Evolutionary conservation across 1,140 invertebrate species (phyloP), one percentile per base, ranked within the genome.

Genomic region (Pseudomyrmex sp.): DNA sequence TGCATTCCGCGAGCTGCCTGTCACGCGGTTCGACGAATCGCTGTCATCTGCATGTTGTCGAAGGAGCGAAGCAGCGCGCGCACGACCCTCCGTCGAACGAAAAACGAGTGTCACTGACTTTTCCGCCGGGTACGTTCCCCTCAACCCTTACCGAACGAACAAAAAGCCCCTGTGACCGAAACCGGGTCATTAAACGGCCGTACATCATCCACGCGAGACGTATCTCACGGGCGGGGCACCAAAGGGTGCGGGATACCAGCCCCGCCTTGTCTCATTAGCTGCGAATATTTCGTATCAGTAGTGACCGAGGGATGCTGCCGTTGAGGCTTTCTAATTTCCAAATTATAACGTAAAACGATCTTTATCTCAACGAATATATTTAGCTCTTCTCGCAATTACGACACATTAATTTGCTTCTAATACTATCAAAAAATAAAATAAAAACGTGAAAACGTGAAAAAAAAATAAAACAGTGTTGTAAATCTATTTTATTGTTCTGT

Each of bases 151-250:
- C 35, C 52, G 23, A 20, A 44, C 48, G 4, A 4, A 15, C 88
- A 85, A 89, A 89, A 89, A 89, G 44, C 82, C 82, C 61, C 61
- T 10, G 52, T 26, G 68, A 70, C 65, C 9, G 58, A 82, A 88
- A 90, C 65, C 84, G 84, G 88, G 83, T 91, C 90, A 89, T 91
- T 91, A 91, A 91, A 91, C 68, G 84, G 86, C 88, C 86, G 89
- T 91, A 89, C 84, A 91, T 91, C 90, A 91, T 91, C 80, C 85
- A 35, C 52, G 75, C 84, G 85, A 80, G 84, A 86, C 84, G 69
- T 86, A 83, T 74, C 79, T 73, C 83, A 63, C 69, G 80, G 63
- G 66, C 52, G 70, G 69, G 18, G 68, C 73, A n/a, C 50, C 61
- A 52, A 83, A 77, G 82, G 73, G 73, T 66, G 73, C 73, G 73